A percentile compares a stretch with the other conserved stretches of the same genome.
Conservation (phyloP, 2,113 vertebrate species). For the Rhinolophus sinicus region DNA sequence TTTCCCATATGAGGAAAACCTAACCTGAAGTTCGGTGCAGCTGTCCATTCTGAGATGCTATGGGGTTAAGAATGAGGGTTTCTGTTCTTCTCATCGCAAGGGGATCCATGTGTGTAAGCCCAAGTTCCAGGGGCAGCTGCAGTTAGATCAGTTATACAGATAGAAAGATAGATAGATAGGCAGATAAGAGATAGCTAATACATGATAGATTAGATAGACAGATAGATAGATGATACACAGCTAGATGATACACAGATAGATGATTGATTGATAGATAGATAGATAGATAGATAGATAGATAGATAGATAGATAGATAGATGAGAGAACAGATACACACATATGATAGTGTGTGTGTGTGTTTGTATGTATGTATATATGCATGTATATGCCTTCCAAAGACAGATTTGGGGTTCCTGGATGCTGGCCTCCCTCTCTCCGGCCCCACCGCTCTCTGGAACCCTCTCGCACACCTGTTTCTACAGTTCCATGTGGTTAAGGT, state of each 20-base stretch:
- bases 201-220: neutral
- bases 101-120: neutral
- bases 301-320: neutral
- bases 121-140: neutral
- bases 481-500: rapidly evolving
- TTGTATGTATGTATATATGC: rapidly evolving
- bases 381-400: no score
- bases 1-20: no score
- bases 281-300: neutral
- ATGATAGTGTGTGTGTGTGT: no score
- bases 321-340: neutral
- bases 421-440: neutral
- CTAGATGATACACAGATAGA: no score
- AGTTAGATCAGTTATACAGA: neutral
- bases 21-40: no score
- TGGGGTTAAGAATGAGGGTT: no score
- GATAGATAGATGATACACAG: neutral
- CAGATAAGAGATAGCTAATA: neutral
- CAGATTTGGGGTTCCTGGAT: neutral
- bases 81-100: neutral
- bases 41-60: no score
- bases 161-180: neutral
- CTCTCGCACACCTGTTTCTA: rapidly evolving
- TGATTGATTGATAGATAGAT: neutral
- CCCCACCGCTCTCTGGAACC: rapidly evolving